Conservation (phyloP, 2,113 vertebrate genomes). For the Dryoscopus gambensis region DNA sequence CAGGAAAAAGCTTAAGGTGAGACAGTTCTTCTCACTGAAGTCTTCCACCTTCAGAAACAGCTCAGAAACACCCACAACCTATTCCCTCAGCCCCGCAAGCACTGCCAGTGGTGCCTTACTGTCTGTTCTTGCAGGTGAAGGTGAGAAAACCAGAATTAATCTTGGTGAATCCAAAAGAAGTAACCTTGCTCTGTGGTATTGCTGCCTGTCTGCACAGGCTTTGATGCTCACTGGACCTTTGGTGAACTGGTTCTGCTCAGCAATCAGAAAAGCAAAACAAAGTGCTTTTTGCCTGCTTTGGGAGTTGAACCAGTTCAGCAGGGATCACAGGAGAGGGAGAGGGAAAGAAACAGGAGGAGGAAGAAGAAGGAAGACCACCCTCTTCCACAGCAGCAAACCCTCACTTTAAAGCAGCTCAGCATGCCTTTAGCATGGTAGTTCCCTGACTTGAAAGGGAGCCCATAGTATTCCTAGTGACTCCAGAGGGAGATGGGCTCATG, state of each 20-base stretch:
- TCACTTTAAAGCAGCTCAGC: background rate
- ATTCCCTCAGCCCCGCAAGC: background rate
- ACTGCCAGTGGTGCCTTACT: background rate
- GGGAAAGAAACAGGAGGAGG: background rate
- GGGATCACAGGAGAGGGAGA: background rate
- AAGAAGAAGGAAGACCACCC: background rate
- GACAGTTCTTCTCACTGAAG: background rate
- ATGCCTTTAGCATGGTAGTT: background rate
- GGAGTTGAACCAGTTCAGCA: background rate
- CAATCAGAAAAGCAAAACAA: background rate
- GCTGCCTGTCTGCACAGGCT: background rate
- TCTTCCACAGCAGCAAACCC: background rate
- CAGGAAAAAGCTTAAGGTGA: background rate
- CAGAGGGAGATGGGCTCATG: background rate
- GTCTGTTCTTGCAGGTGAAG: background rate
- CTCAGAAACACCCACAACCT: background rate
- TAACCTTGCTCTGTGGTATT: background rate
- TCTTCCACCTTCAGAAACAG: background rate
- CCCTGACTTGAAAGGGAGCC: background rate
- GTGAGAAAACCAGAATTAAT: background rate
- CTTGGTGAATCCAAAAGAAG: background rate
- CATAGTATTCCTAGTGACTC: background rate
- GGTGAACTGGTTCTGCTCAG: background rate
- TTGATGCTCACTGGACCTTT: background rate
- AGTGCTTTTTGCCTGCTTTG: background rate